Conservation (phyloP, 1,140 invertebrate genomes). For the Elysia chlorotica region DNA sequence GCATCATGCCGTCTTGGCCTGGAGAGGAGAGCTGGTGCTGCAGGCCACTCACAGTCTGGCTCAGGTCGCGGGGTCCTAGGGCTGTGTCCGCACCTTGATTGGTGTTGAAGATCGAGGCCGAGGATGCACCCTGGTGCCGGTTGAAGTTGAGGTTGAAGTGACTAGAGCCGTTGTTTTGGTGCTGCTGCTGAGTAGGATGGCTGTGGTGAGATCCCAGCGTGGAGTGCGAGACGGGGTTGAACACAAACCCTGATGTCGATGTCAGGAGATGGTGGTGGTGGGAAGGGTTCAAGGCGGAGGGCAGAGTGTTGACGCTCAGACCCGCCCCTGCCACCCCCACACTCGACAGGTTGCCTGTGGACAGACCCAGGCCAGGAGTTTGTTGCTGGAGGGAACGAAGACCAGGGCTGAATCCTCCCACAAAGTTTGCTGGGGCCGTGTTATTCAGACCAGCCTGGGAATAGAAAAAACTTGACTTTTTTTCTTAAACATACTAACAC, state of each 20-base stretch:
- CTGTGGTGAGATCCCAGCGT: neutral
- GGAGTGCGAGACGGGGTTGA: slow-evolving; percentile 8
- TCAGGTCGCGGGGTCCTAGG: slow-evolving; percentile 13
- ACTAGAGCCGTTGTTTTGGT: neutral
- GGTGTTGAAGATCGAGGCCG: slow-evolving; percentile 5
- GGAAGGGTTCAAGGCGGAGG: neutral
- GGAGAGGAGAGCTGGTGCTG: neutral
- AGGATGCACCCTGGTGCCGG: neutral
- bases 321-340: neutral
- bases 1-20: neutral
- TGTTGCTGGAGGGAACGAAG: neutral
- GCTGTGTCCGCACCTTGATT: too few species aligned
- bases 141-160: too few species aligned
- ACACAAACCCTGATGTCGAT: neutral
- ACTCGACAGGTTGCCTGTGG: neutral
- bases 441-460: slow-evolving; percentile 6
- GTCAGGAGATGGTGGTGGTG: too few species aligned
- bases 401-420: slow-evolving; percentile 1
- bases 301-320: slow-evolving; percentile 14
- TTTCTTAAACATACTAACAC: too few species aligned
- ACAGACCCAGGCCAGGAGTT: neutral
- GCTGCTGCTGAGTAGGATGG: neutral
- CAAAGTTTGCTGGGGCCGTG: neutral
- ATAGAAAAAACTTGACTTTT: neutral
- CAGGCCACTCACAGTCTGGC: slow-evolving; percentile 11